phyloP scores from a whole-genome alignment of 2,113 vertebrate species.

The Etia nguti region DNA sequence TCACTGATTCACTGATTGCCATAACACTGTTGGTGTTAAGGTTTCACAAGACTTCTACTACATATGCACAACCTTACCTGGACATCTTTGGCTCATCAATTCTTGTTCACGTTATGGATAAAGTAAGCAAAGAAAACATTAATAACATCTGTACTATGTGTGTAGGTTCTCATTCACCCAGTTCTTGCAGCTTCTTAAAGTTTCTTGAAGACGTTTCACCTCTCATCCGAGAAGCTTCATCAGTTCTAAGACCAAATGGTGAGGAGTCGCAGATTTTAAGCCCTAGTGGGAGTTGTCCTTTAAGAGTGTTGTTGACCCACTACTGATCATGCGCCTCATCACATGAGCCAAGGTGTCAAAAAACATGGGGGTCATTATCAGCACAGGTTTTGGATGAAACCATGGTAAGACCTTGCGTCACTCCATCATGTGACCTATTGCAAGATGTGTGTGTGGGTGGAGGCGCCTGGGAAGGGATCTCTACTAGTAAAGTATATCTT shows the following conservation, averaged over 20 bases:
- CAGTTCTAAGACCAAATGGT: background rate
- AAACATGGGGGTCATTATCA: background rate
- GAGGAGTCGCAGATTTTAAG: background rate
- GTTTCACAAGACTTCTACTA: background rate
- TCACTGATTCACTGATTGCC: background rate
- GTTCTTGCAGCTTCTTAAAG: background rate
- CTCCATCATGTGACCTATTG: background rate
- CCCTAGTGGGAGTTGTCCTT: background rate
- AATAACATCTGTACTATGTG: background rate
- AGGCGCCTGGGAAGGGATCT: background rate
- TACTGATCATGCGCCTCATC: background rate
- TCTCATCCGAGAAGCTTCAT: background rate
- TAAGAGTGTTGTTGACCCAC: accelerated
- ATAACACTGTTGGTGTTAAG: background rate
- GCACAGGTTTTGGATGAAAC: background rate
- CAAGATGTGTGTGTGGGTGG: background rate
- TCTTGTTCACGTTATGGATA: background rate
- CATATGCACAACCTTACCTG: background rate
- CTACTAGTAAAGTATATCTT: background rate
- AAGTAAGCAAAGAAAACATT: background rate
- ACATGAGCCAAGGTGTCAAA: background rate
- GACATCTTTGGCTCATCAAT: background rate
- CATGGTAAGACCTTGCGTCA: background rate
- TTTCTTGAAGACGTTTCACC: background rate
- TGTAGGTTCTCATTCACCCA: no score